These are phyloP conservation scores for Sebastes taczanowskii DNA, from an alignment of 2,797 vertebrate species.

Conservation along the genomic window DNA sequence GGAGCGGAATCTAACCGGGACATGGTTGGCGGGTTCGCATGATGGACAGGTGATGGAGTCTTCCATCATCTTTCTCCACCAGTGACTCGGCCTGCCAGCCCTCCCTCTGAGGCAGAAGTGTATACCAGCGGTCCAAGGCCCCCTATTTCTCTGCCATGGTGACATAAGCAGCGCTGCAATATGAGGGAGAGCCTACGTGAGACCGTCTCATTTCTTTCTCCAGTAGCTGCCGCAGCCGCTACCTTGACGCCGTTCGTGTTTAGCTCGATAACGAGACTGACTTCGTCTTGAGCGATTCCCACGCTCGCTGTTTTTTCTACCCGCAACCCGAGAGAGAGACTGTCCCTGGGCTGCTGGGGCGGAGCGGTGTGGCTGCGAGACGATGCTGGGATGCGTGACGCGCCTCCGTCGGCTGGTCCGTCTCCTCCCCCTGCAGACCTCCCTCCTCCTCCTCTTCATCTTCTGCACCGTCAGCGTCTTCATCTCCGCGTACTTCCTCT, in stretches of 20 bases:
- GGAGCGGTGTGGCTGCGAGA: conserved; percentile 79
- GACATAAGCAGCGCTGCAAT: conserved; percentile 80
- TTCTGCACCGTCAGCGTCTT: conserved; percentile 97
- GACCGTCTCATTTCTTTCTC: conserved; percentile 69
- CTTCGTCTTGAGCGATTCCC: conserved; percentile 38
- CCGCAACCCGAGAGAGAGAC: conserved; percentile 40
- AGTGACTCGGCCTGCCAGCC: conserved; percentile 58
- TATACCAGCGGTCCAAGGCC: conserved; percentile 68
- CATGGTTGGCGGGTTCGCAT: conserved; percentile 62
- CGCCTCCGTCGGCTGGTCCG: conserved; percentile 93
- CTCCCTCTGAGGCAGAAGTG: conserved; percentile 59
- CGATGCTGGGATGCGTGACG: conserved; percentile 90
- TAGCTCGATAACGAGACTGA: conserved; percentile 35
- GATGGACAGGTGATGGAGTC: conserved; percentile 77
- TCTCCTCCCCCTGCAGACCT: conserved; percentile 94
- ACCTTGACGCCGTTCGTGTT: conserved; percentile 33
- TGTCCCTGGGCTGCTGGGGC: conserved; percentile 64
- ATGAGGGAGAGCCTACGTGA: conserved; percentile 79
- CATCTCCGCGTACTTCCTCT: conserved; percentile 97
- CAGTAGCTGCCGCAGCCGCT: conserved; percentile 72
- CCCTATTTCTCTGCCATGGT: conserved; percentile 85
- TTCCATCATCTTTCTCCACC: conserved; percentile 70
- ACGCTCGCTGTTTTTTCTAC: conserved; percentile 31
- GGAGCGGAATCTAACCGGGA: conserved; percentile 14
- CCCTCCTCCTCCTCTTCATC: conserved; percentile 93